phyloP scores from a whole-genome alignment of 2,888 invertebrate species.

The Eurois occulta region DNA sequence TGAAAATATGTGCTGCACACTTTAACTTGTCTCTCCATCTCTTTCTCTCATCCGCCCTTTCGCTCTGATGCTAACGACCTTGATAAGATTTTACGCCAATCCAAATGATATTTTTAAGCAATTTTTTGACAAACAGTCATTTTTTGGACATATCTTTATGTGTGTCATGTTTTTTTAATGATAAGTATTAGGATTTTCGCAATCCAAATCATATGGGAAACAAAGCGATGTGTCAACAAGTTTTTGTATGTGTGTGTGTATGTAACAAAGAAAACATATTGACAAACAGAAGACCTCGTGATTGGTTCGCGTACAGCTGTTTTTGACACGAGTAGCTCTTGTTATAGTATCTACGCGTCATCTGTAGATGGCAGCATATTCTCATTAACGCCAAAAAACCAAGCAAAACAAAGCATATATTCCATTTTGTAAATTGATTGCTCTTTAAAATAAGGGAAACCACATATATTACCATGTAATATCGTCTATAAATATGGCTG shows the following conservation, averaged over 20 bases:
- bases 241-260: constrained; percentile 76
- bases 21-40: constrained; percentile 74
- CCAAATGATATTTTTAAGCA: constrained; percentile 58
- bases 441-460: not conserved
- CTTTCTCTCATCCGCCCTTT: constrained; percentile 74
- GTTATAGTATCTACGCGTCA: constrained; percentile 31
- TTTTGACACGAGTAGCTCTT: constrained; percentile 80
- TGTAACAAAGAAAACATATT: constrained; percentile 80
- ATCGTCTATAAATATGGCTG: rapidly evolving
- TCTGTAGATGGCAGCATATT: constrained; percentile 80
- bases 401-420: not conserved
- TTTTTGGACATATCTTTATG: constrained; percentile 46
- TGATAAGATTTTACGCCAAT: constrained; percentile 75
- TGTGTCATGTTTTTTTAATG: constrained; percentile 45
- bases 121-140: constrained; percentile 44
- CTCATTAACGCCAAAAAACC: constrained; percentile 75
- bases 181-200: constrained; percentile 55
- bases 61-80: constrained; percentile 81
- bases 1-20: constrained; percentile 80
- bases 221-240: constrained; percentile 86
- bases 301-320: constrained; percentile 88
- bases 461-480: rapidly evolving
- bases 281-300: constrained; percentile 74
- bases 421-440: not conserved
- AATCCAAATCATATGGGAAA: constrained; percentile 85